Base-by-base conservation (phyloP, 2,797 vertebrate genomes). In the Neosalanx taihuensis region DNA sequence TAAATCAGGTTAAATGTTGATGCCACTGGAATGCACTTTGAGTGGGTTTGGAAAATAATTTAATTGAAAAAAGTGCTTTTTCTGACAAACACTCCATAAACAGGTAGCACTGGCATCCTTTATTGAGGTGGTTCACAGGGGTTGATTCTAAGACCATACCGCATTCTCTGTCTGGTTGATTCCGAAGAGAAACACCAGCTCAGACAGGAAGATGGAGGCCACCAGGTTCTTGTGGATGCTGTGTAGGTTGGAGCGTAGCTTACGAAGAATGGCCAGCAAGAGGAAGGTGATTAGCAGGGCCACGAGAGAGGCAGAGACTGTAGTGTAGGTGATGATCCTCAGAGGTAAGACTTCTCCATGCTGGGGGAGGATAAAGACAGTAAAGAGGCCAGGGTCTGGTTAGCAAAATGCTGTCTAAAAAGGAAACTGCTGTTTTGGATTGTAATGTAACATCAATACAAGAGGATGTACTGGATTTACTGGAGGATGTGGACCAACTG, bases 281-380 rank as follows among this genome's bases (percentile, higher is more conserved):
- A 94, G 62, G 73, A 94, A 94, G 69, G 94, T 93, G 72, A 94
- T 72, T 79, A 96, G 89, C 79, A 96, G 89, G 73, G 94, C 91
- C 7, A 88, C 90, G 83, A 96, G 83, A 0, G 94, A 95, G 78
- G 93, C 69, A 4, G 94, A 89, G 26, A 95, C 78, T 0, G 93
- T 91, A 0, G 91, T 89, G 70, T 94, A 95, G 69, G 94, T 95
- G 85, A 95, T 80, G 0, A 93, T 89, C 90, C 91, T 95, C 88
- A 96, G 88, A n/a, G 95, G 95, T 69, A 96, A 91, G 33, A 93
- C 94, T 56, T 96, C 94, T 1, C 93, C 94, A 0, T 95, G 93
- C 95, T 96, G 89, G 0, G 33, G 33, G 64, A 49, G 51, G 51
- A n/a, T 17, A 17, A 9, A 46, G 63, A 18, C 6, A 33, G 33